Conservation (phyloP, 1,140 invertebrate species). For the Lysiphlebus fabarum region DNA sequence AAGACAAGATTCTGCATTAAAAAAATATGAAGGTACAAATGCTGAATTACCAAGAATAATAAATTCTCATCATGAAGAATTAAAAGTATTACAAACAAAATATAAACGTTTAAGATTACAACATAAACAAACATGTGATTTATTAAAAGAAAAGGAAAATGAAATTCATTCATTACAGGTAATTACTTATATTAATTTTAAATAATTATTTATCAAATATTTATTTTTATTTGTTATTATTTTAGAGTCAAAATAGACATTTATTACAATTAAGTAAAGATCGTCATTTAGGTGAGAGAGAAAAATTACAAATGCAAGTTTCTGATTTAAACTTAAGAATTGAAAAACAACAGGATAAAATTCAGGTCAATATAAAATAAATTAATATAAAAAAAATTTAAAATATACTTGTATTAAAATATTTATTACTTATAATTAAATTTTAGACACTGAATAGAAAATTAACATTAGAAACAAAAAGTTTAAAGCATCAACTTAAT, state of each 20-base stretch:
- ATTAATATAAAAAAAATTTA: neutral
- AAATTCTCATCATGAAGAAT: slow-evolving; percentile 71
- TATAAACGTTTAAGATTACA: slow-evolving; percentile 65
- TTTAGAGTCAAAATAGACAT: slow-evolving; percentile 62
- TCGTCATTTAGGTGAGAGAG: slow-evolving; percentile 68
- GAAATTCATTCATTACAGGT: slow-evolving; percentile 61
- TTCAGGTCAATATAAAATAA: slow-evolving; percentile 57
- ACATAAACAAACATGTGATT: slow-evolving; percentile 60
- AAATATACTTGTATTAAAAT: slow-evolving; percentile 2
- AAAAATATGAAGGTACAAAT: slow-evolving; percentile 70
- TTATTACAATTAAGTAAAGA: slow-evolving; percentile 67
- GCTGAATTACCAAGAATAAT: slow-evolving; percentile 70
- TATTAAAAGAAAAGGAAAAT: slow-evolving; percentile 66
- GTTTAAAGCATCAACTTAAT: slow-evolving; percentile 66
- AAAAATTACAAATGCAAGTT: slow-evolving; percentile 66
- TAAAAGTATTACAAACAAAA: slow-evolving; percentile 67
- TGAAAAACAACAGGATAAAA: slow-evolving; percentile 66
- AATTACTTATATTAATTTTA: slow-evolving; percentile 33
- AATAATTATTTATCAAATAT: slow-evolving; percentile 10
- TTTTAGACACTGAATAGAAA: slow-evolving; percentile 61
- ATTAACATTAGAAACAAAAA: slow-evolving; percentile 68
- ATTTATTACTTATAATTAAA: neutral
- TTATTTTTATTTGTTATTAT: slow-evolving; percentile 9
- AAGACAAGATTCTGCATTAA: slow-evolving; percentile 70
- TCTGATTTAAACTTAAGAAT: slow-evolving; percentile 63